Evolutionary conservation across 2,113 vertebrate genomes (phyloP).

Genomic region (Macquaria ambigua): DNA sequence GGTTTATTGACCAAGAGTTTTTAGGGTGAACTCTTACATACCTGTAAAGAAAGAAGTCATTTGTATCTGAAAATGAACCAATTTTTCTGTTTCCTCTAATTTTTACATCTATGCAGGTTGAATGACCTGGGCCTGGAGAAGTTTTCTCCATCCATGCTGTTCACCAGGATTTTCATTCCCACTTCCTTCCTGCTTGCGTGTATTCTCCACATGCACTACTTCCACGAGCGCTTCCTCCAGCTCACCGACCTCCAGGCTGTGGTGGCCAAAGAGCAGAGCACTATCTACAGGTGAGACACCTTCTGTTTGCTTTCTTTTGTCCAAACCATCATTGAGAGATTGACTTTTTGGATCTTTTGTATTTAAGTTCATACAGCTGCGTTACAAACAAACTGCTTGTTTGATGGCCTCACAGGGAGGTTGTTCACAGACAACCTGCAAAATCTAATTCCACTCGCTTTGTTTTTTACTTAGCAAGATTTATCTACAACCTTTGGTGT

Average conservation of each 20-base stretch:
- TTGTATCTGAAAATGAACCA: too few species aligned
- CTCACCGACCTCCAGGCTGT: slow-evolving; percentile 97
- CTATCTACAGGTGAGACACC: slow-evolving; percentile 93
- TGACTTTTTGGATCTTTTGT: background rate
- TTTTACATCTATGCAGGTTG: slow-evolving; percentile 80
- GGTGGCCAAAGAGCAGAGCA: slow-evolving; percentile 93
- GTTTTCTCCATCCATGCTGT: slow-evolving; percentile 87
- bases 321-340: background rate
- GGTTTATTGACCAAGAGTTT: too few species aligned
- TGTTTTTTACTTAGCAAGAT: background rate
- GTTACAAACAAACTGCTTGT: background rate
- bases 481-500: background rate
- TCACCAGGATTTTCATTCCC: slow-evolving; percentile 96
- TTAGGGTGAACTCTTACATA: too few species aligned
- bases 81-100: background rate
- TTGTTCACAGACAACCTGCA: background rate
- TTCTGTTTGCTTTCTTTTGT: background rate
- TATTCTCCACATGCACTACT: slow-evolving; percentile 97
- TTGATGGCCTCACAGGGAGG: background rate
- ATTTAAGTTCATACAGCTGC: background rate
- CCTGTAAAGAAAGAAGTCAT: too few species aligned
- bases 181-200: slow-evolving; percentile 96
- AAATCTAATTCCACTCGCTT: background rate
- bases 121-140: slow-evolving; percentile 90
- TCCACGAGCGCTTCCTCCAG: slow-evolving; percentile 94